Percentiles rank a stretch among this genome's conserved stretches.
Evolutionary conservation across 2,797 vertebrate genomes (phyloP).

Genomic region (Epinephelus coioides): DNA sequence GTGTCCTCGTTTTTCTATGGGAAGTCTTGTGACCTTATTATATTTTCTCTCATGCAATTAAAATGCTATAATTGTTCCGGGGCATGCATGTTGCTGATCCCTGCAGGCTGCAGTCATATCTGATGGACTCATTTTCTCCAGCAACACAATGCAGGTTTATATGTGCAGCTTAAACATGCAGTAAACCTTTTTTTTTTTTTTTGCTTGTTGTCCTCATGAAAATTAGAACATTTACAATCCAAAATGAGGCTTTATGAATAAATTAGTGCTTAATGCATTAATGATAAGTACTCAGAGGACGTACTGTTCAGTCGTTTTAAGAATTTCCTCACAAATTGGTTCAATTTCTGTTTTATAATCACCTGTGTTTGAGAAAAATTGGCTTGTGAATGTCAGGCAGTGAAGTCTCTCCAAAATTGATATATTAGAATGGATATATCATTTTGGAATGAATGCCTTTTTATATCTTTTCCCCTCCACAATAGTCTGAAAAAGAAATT

Average conservation of each 20-base stretch:
- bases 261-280: constrained; percentile 17
- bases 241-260: constrained; percentile 40
- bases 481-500: constrained; percentile 6
- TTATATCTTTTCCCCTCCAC: background rate
- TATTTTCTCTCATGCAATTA: constrained; percentile 9
- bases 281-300: constrained; percentile 8
- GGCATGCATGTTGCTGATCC: background rate
- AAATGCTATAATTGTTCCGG: background rate
- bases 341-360: constrained; percentile 40
- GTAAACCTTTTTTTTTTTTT: background rate
- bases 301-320: background rate
- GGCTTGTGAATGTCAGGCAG: constrained; percentile 36
- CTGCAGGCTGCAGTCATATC: background rate
- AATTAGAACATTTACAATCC: constrained; percentile 29
- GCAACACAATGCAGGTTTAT: background rate
- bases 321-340: constrained; percentile 19
- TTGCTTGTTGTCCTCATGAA: background rate
- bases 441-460: constrained; percentile 10
- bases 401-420: background rate
- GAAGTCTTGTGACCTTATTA: constrained; percentile 8
- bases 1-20: background rate
- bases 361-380: background rate
- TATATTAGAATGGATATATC: constrained; percentile 18
- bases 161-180: background rate
- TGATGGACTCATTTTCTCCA: background rate